These are phyloP conservation scores for Erebia palarica DNA, from an alignment of 2,888 invertebrate species.

Conservation along the genomic window DNA sequence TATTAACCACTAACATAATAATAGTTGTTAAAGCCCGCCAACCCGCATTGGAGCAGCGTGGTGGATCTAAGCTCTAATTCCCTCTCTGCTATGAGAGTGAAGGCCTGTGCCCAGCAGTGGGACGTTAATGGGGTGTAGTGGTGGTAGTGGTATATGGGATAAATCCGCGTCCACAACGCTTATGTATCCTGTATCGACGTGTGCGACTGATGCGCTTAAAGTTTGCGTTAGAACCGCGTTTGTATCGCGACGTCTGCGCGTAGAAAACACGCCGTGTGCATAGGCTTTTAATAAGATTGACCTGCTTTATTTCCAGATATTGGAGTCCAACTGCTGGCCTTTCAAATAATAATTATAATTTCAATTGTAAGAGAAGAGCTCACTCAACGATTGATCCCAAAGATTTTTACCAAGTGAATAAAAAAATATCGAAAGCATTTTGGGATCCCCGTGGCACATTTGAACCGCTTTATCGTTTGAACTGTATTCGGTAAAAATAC, in stretches of 20 bases:
- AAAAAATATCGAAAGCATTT: constrained; percentile 84
- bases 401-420: constrained; percentile 1
- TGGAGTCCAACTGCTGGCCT: background rate
- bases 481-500: constrained; percentile 81
- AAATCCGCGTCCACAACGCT: background rate
- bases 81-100: too few species aligned
- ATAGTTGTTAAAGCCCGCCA: too few species aligned
- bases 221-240: too few species aligned
- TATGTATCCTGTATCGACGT: too few species aligned
- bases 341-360: background rate
- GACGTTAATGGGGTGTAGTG: background rate
- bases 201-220: too few species aligned
- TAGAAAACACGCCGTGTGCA: background rate
- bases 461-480: constrained; percentile 88
- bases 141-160: background rate
- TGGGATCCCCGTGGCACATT: constrained; percentile 88
- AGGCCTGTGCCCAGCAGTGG: too few species aligned
- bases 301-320: constrained; percentile 12
- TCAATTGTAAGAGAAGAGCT: background rate
- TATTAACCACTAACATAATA: too few species aligned
- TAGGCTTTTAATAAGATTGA: background rate
- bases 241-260: background rate
- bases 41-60: too few species aligned
- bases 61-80: too few species aligned
- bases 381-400: constrained; percentile 4